Percentiles rank a stretch among this genome's conserved stretches.
Evolutionary conservation across 2,113 vertebrate species (phyloP).

Genomic region (Sphaerodactylus townsendi): DNA sequence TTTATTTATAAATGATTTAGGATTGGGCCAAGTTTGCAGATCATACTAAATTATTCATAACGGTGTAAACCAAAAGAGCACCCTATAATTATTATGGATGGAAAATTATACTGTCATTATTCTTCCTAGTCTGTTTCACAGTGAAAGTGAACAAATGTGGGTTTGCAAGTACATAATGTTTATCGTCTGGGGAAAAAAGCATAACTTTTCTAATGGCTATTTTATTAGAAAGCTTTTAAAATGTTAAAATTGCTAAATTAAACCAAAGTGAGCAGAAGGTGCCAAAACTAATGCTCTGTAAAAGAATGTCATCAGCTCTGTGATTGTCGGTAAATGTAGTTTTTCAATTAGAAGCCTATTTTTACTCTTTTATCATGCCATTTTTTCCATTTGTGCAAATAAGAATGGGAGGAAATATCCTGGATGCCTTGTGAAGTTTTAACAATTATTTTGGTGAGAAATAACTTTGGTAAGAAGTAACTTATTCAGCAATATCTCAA

Average conservation of each 20-base stretch:
- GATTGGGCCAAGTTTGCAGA: too few relatives aligned
- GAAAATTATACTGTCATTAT: background rate
- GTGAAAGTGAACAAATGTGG: background rate
- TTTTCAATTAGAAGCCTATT: background rate
- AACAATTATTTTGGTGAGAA: background rate
- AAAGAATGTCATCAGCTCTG: background rate
- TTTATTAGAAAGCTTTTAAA: constrained; percentile 23
- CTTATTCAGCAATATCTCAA: background rate
- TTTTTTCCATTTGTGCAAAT: background rate
- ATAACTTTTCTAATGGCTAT: constrained; percentile 27
- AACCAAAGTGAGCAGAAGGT: background rate
- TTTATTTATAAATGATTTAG: too few relatives aligned
- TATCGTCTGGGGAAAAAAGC: background rate
- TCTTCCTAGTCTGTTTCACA: background rate
- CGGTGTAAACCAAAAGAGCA: background rate
- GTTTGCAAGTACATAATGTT: background rate
- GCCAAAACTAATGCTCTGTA: background rate
- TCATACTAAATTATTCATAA: too few relatives aligned
- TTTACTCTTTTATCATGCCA: background rate
- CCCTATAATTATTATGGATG: background rate
- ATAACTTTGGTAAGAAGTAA: background rate
- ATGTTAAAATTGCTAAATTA: background rate
- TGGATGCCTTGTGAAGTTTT: background rate
- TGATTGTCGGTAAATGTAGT: background rate
- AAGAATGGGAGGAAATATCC: background rate